Conservation (phyloP, 2,113 vertebrate genomes). For the Hippopotamus amphibius region DNA sequence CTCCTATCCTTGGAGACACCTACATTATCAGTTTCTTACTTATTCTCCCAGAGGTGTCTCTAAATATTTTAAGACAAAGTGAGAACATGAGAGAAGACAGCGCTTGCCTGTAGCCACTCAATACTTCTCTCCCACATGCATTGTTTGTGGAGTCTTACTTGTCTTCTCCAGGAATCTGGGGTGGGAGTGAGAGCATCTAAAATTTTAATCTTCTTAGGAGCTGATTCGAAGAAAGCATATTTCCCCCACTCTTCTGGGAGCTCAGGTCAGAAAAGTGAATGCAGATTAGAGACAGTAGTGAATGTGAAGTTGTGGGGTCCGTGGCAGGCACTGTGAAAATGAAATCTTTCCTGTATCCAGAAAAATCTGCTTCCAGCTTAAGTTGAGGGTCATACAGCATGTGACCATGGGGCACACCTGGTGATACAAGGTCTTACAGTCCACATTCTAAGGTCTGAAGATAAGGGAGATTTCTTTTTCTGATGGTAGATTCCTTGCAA, state of each 20-base stretch:
- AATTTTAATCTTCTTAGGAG: background rate
- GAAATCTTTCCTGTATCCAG: background rate
- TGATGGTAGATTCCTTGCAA: background rate
- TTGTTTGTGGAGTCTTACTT: background rate
- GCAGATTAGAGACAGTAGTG: background rate
- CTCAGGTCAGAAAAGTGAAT: background rate
- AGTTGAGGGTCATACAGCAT: background rate
- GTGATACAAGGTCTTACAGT: too few species aligned
- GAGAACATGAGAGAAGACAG: background rate
- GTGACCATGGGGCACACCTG: background rate
- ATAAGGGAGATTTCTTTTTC: background rate
- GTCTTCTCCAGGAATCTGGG: background rate
- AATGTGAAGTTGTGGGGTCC: background rate
- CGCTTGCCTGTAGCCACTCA: background rate
- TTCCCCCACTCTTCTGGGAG: background rate
- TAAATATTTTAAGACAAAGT: background rate
- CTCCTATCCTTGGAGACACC: background rate
- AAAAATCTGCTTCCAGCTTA: too few species aligned
- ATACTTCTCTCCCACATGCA: background rate
- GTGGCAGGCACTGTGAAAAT: background rate
- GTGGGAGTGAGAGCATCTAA: background rate
- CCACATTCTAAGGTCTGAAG: background rate
- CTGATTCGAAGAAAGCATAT: background rate
- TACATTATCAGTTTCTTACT: background rate
- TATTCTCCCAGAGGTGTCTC: background rate